A percentile compares a stretch with the other conserved stretches of the same genome.
Evolutionary conservation across 1,140 invertebrate species (phyloP).

Genomic region (Drosophila murphyi): DNA sequence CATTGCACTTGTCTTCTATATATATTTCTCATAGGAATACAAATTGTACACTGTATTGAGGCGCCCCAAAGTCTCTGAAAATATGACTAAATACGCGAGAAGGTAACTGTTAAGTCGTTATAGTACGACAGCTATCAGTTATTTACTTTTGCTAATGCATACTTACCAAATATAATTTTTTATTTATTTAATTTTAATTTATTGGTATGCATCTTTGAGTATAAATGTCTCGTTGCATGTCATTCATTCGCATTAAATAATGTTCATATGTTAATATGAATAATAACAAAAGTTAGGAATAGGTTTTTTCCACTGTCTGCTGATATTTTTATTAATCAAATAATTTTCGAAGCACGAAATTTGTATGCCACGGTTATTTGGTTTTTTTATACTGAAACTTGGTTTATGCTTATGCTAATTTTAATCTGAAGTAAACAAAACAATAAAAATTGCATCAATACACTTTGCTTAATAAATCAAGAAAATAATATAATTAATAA

Average conservation of each 20-base stretch:
- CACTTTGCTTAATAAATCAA: neutral
- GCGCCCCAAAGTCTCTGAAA: constrained; percentile 22
- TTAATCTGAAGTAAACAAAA: constrained; percentile 1
- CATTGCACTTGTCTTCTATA: neutral
- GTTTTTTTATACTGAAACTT: neutral
- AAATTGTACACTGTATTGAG: neutral
- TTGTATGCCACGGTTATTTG: constrained; percentile 7
- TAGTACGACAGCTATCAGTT: neutral
- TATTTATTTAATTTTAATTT: neutral
- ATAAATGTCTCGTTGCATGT: neutral
- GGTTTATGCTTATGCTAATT: constrained; percentile 39
- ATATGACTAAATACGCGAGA: constrained; percentile 12
- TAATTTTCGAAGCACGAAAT: constrained; percentile 20
- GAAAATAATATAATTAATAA: neutral
- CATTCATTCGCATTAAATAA: neutral
- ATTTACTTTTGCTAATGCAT: constrained; percentile 6
- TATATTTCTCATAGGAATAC: too few relatives aligned
- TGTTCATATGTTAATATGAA: neutral
- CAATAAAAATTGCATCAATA: constrained; percentile 6
- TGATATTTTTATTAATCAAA: neutral
- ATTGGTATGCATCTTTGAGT: neutral
- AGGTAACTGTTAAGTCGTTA: constrained; percentile 6
- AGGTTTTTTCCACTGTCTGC: neutral
- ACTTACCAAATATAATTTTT: neutral
- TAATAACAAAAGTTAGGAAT: neutral